Evolutionary conservation across 2,113 vertebrate species (phyloP).

Genomic region (Scortum barcoo): DNA sequence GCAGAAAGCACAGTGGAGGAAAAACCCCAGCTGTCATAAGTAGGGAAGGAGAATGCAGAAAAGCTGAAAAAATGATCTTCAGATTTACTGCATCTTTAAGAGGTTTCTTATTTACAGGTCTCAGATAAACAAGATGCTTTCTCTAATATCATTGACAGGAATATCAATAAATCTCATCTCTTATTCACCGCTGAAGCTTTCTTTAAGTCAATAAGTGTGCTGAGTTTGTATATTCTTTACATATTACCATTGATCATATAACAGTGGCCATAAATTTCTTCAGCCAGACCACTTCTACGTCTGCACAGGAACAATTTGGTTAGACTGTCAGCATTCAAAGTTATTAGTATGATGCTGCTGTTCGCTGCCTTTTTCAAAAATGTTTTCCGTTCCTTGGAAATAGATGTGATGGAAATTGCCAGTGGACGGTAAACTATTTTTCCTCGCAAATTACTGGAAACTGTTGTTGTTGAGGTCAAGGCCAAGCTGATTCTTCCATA

Average conservation of each 20-base stretch:
- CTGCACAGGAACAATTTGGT: background rate
- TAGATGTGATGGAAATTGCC: background rate
- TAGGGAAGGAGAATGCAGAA: too few species aligned
- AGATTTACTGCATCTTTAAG: too few species aligned
- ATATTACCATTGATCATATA: background rate
- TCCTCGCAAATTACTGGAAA: background rate
- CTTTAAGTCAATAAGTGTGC: too few species aligned
- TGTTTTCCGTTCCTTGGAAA: conserved; percentile 22
- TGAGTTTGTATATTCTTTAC: background rate
- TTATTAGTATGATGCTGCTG: background rate
- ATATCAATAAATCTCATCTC: too few species aligned
- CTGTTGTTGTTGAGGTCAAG: background rate
- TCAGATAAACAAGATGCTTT: too few species aligned
- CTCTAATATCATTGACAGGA: too few species aligned
- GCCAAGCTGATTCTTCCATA: background rate
- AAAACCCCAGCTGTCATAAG: too few species aligned
- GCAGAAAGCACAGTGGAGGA: too few species aligned
- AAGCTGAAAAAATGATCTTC: too few species aligned
- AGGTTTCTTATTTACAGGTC: too few species aligned
- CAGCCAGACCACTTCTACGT: background rate
- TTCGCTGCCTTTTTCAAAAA: conserved; percentile 1
- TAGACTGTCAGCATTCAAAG: background rate
- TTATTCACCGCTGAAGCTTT: too few species aligned
- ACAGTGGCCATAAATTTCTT: background rate
- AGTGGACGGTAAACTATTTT: background rate